A percentile compares a stretch with the other conserved stretches of the same genome.
phyloP scores from a whole-genome alignment of 2,797 vertebrate species.

The Acomys russatus region DNA sequence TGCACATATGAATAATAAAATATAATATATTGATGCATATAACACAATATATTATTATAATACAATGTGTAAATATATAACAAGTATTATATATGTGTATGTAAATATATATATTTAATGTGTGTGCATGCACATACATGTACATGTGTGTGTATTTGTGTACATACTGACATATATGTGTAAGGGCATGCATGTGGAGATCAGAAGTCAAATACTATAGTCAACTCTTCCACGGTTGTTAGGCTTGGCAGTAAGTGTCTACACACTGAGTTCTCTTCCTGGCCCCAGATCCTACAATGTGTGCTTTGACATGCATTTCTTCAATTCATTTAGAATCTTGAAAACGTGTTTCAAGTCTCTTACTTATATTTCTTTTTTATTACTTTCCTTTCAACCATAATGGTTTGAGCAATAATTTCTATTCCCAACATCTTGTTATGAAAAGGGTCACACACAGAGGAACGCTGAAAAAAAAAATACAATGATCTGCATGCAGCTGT shows the following conservation, averaged over 20 bases:
- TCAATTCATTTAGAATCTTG: not conserved
- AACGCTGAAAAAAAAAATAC: not conserved
- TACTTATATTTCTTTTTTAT: not conserved
- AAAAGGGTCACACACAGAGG: not conserved
- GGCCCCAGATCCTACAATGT: too few relatives aligned
- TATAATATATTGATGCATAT: not conserved
- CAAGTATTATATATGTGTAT: not conserved
- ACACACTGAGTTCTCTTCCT: not conserved
- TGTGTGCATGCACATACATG: not conserved
- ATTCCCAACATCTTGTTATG: not conserved
- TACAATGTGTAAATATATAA: too few relatives aligned
- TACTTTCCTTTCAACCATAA: not conserved
- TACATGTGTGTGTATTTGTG: too few relatives aligned
- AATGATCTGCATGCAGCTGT: not conserved
- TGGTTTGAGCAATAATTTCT: not conserved
- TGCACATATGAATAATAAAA: too few relatives aligned
- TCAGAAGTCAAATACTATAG: not conserved
- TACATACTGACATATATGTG: too few relatives aligned
- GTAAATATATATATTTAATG: not conserved
- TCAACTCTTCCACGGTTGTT: not conserved
- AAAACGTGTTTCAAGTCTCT: conserved; percentile 1
- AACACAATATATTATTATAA: not conserved
- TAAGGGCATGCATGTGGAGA: not conserved
- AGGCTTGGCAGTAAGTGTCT: not conserved
- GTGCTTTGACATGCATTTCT: not conserved